Evolutionary conservation across 2,797 vertebrate species (phyloP), one percentile per base, ranked within the genome.

Genomic region (Oryzias dopingdopingensis): DNA sequence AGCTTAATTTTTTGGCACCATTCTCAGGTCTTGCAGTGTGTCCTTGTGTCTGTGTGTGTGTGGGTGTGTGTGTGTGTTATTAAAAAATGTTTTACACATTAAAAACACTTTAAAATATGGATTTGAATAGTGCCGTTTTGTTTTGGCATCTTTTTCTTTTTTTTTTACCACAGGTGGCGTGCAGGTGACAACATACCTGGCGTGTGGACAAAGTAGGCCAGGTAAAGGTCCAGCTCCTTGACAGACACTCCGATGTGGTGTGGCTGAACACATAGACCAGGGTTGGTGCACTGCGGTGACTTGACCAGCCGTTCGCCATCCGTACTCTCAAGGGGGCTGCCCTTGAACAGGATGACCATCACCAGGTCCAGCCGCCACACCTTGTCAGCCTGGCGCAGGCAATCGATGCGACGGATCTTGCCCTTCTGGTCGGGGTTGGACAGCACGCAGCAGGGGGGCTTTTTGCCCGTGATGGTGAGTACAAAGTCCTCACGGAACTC

Each of bases 291-390:
- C 92, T 96, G 95, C 58, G 95, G 95, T 46, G 95, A 95, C 91
- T 96, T 96, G 90, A 95, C 92, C 79, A 96, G 93, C 79, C 95
- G 91, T 78, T 96, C 95, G 43, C 95, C 95, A 20, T 96, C 95
- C 84, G 95, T 96, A 94, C 95, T 96, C 93, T 96, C 95, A 86
- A 96, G 91, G 74, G 95, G 95, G 86, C 94, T 95, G 86, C 95
- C 95, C 90, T 96, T 96, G 92, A 96, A 96, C 90, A 96, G 91
- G 91, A 96, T 96, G 89, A 96, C 95, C 95, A 96, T 96, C 84
- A 96, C 95, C 90, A 96, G 94, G 93, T 96, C 95, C 91, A 96
- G 93, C 75, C 95, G 90, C 95, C 95, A 96, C 88, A 96, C 95
- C 88, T 96, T 96, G 92, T 96, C 95, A 32, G 94, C 95, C 91